Evolutionary conservation across 2,113 vertebrate species (phyloP).

Genomic region (Thryonomys swinderianus): DNA sequence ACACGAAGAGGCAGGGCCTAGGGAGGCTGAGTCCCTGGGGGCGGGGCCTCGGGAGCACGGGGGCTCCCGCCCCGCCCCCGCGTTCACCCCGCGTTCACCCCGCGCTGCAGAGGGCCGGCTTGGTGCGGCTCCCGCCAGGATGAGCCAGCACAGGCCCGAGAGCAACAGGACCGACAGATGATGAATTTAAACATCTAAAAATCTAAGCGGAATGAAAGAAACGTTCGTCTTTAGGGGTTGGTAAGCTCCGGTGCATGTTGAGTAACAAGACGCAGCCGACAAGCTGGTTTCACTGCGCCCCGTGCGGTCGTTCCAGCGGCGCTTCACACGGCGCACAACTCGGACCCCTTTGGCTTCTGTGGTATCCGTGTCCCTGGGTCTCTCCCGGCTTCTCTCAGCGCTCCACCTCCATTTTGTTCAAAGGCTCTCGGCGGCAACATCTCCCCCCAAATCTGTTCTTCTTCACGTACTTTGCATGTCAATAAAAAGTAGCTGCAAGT

Average conservation of each 20-base stretch:
- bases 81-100: no score
- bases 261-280: not conserved
- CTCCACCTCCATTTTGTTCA: not conserved
- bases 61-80: no score
- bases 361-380: not conserved
- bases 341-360: not conserved
- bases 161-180: no score
- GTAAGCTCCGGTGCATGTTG: not conserved
- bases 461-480: not conserved
- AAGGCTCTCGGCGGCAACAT: not conserved
- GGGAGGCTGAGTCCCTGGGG: not conserved
- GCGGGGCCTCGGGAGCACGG: not conserved
- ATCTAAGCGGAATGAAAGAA: no score
- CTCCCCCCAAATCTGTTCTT: not conserved
- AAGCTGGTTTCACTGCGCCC: not conserved
- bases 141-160: not conserved
- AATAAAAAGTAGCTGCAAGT: not conserved
- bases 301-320: not conserved
- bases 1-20: not conserved
- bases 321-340: not conserved
- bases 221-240: not conserved
- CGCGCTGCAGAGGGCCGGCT: no score
- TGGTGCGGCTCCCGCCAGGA: no score
- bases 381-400: not conserved
- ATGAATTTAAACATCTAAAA: not conserved